Evolutionary conservation across 2,888 invertebrate species (phyloP).

Genomic region (Geotrupes spiniger): DNA sequence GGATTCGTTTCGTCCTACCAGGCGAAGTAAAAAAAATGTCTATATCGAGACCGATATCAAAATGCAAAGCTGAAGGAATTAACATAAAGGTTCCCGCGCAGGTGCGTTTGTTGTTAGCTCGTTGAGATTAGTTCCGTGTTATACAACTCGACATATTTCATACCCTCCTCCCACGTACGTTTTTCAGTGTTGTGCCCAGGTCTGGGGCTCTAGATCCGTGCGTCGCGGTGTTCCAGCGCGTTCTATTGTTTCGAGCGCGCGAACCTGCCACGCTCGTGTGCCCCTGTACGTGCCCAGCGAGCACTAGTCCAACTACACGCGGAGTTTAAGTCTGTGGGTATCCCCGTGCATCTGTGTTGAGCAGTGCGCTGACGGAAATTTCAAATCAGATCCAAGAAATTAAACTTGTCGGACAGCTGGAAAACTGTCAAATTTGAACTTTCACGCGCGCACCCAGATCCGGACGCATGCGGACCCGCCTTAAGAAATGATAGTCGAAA

Average conservation of each 20-base stretch:
- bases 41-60: no score
- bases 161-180: constrained; percentile 17
- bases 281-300: constrained; percentile 32
- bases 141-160: constrained; percentile 24
- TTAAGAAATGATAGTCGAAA: neutral
- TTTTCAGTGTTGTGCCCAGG: constrained; percentile 13
- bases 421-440: no score
- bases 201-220: constrained; percentile 3
- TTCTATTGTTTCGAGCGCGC: constrained; percentile 8
- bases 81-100: neutral
- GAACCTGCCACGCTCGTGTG: constrained; percentile 29
- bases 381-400: no score
- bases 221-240: neutral
- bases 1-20: no score
- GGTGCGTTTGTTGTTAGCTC: constrained; percentile 11
- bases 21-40: no score
- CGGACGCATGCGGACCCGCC: no score
- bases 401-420: no score
- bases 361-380: no score
- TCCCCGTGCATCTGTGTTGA: no score
- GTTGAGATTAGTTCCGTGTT: constrained; percentile 28
- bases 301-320: constrained; percentile 34
- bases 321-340: constrained; percentile 21
- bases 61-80: neutral
- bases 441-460: no score